Base-by-base conservation (phyloP, 2,797 vertebrate species). In the Hippoglossus hippoglossus region DNA sequence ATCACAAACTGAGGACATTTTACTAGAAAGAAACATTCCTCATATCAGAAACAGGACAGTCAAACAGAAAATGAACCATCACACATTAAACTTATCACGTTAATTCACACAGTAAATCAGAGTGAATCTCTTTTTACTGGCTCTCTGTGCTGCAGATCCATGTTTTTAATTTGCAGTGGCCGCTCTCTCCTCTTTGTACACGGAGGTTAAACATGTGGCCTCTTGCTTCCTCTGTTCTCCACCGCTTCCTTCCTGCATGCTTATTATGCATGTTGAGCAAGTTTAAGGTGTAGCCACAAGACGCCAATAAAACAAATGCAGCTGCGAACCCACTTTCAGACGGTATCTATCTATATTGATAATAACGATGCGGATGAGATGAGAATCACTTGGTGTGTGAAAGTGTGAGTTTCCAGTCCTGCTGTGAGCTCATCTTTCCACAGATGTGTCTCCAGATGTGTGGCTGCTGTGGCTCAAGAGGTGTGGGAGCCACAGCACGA, bases 211-310 rank as follows among this genome's bases (percentile, higher is more conserved):
- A 81, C 79, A 77, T 88, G 36, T 76, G 81, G 24, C 87, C 87
- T 73, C 50, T 65, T 28, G 50, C 83, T 89, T 91, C 88, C 89
- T 89, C 70, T 73, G 63, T 24, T 79, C 73, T 71, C 67, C 78
- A 34, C 77, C 1, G 80, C 77, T 91, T 93, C 91, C 90, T 91
- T 92, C 90, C 90, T 90, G 84, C 70, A 58, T 62, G 81, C 81
- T 81, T 77, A 67, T 86, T 71, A 72, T 68, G 81, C 80, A 74
- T 22, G 54, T 63, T 80, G 81, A 80, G 88, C 82, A 78, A 76
- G 67, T 87, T 87, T 71, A n/a, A 80, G 39, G 55, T 83, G 75
- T 51, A 62, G 67, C 59, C 66, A 53, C 46, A 79, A 72, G 54
- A 67, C 36, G 36, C 36, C 36, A 21, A n/a, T 19, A 56, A 16